Conservation (phyloP, 2,888 invertebrate genomes). For the Syritta pipiens region DNA sequence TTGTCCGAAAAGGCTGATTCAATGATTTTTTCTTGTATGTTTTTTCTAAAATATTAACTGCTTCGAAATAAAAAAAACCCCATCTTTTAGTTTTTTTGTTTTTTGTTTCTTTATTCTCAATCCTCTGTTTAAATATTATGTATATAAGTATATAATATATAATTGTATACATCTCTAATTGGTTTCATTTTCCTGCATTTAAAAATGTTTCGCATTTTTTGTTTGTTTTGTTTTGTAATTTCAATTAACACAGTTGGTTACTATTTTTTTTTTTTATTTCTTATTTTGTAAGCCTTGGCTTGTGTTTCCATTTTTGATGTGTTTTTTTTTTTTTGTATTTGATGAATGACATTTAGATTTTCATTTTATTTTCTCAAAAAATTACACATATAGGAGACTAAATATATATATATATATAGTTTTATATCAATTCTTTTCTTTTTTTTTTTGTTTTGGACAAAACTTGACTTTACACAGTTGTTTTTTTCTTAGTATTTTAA, state of each 20-base stretch:
- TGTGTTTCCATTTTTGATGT: constrained; percentile 7
- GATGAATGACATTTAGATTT: constrained; percentile 22
- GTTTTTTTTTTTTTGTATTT: background rate
- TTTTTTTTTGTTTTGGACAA: constrained; percentile 55
- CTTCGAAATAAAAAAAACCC: background rate
- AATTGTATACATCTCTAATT: constrained; percentile 53
- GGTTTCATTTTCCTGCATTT: constrained; percentile 28
- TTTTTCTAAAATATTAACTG: no score
- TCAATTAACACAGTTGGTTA: constrained; percentile 61
- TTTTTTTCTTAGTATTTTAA: background rate
- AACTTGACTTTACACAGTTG: constrained; percentile 5
- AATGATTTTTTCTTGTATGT: no score
- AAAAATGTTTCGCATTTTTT: constrained; percentile 8
- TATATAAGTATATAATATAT: constrained; percentile 50
- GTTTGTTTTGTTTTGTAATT: constrained; percentile 30
- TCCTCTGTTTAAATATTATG: constrained; percentile 38
- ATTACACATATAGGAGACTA: constrained; percentile 42
- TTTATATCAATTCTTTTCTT: no score
- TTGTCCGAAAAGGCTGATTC: no score
- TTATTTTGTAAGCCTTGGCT: constrained; percentile 36
- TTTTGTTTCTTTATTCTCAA: constrained; percentile 50
- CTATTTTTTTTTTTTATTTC: constrained; percentile 18
- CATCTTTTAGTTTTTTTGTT: constrained; percentile 9
- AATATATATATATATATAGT: no score
- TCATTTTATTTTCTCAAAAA: constrained; percentile 15